Percentiles rank a stretch among this genome's conserved stretches.
Conservation (phyloP, 2,797 vertebrate species). For the Enteromius unitaeniatus region DNA sequence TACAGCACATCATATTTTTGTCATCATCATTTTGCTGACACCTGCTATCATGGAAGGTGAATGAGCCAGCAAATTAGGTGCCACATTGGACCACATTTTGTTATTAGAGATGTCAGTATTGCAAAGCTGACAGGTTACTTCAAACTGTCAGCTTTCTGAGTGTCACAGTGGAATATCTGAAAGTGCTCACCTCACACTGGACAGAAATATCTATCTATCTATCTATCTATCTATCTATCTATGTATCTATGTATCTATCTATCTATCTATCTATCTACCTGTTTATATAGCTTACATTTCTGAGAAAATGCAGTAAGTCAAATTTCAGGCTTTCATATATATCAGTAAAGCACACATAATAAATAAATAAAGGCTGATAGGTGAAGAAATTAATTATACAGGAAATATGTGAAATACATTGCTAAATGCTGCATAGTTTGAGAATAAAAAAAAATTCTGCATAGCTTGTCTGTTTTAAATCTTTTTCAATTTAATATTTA, state of each 20-base stretch:
- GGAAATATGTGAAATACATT: too few relatives aligned
- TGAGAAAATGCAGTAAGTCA: too few relatives aligned
- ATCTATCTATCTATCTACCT: not conserved
- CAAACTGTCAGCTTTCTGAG: conserved; percentile 29
- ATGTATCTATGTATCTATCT: not conserved
- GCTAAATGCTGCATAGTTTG: too few relatives aligned
- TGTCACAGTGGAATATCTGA: conserved; percentile 25
- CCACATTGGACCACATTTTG: conserved; percentile 33
- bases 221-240: not conserved
- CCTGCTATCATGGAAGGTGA: conserved; percentile 43
- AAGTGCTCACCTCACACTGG: not conserved
- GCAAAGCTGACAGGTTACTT: conserved; percentile 20
- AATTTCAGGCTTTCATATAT: too few relatives aligned
- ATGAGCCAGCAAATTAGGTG: conserved; percentile 42
- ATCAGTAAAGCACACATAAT: too few relatives aligned
- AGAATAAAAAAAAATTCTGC: too few relatives aligned
- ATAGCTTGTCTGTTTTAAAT: too few relatives aligned
- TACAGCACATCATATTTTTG: conserved; percentile 37
- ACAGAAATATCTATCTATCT: not conserved
- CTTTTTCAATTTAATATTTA: not conserved
- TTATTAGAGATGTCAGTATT: conserved; percentile 38
- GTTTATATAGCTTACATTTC: too few relatives aligned
- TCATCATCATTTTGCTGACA: conserved; percentile 42
- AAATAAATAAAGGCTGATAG: too few relatives aligned
- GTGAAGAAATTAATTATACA: too few relatives aligned